Percentiles rank a stretch among this genome's conserved stretches.
Conservation (phyloP, 2,797 vertebrate species). For the Sciaenops ocellatus region DNA sequence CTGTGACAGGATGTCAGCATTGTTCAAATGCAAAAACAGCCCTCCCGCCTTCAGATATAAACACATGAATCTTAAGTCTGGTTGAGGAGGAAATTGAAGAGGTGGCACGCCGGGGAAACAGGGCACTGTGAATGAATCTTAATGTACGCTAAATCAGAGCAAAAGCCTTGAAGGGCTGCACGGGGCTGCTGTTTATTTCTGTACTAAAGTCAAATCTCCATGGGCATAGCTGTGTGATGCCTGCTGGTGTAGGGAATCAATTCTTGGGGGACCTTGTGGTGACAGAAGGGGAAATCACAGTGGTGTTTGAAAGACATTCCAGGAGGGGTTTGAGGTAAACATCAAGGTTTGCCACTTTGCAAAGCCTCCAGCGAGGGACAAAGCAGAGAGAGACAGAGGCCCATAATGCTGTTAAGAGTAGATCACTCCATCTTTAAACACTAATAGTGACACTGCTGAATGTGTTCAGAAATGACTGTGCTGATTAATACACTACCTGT, state of each 20-base stretch:
- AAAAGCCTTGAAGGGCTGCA: conserved; percentile 74
- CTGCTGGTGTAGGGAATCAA: conserved; percentile 78
- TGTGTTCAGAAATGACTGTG: conserved; percentile 21
- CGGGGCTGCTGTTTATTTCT: conserved; percentile 77
- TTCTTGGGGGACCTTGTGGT: conserved; percentile 79
- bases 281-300: conserved; percentile 81
- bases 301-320: conserved; percentile 78
- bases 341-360: conserved; percentile 73
- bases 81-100: conserved; percentile 75
- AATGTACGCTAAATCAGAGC: conserved; percentile 81
- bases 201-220: conserved; percentile 78
- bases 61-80: conserved; percentile 73
- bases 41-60: conserved; percentile 73
- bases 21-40: conserved; percentile 76
- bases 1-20: conserved; percentile 77
- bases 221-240: conserved; percentile 73
- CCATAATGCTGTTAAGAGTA: conserved; percentile 5
- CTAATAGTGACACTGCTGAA: conserved; percentile 13
- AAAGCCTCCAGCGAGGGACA: conserved; percentile 58
- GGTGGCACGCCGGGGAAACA: conserved; percentile 68
- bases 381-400: conserved; percentile 25
- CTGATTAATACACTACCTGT: neutral
- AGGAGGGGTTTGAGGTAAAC: conserved; percentile 70
- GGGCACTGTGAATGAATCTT: conserved; percentile 76
- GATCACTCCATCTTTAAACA: conserved; percentile 46